A percentile compares a stretch with the other conserved stretches of the same genome.
Conservation (phyloP, 2,888 invertebrate species). For the Philaethria dido region DNA sequence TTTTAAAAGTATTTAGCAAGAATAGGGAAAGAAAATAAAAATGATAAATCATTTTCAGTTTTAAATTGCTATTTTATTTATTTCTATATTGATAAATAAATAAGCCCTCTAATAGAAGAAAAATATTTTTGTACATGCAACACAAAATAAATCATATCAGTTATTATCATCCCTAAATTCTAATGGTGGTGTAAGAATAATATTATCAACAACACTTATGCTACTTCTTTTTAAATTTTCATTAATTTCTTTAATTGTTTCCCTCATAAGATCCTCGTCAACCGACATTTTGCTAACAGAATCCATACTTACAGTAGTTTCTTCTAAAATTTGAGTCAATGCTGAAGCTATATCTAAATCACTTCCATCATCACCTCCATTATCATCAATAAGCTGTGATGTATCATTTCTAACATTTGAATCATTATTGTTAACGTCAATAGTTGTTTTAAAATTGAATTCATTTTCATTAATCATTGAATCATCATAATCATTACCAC, state of each 20-base stretch:
- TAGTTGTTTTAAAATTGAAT: not conserved
- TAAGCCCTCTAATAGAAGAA: not conserved
- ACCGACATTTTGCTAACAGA: slow-evolving; percentile 52
- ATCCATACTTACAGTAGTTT: slow-evolving; percentile 48
- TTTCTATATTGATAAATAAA: too few species aligned
- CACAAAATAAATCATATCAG: not conserved
- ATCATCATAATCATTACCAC: slow-evolving; percentile 2
- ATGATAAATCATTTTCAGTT: too few species aligned
- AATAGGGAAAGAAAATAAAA: too few species aligned
- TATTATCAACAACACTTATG: slow-evolving; percentile 48
- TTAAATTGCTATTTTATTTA: not conserved
- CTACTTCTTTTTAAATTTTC: slow-evolving; percentile 51
- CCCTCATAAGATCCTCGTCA: slow-evolving; percentile 62
- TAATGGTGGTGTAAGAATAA: slow-evolving; percentile 66
- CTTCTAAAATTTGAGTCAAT: slow-evolving; percentile 67
- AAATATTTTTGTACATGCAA: not conserved
- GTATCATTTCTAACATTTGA: slow-evolving; percentile 9
- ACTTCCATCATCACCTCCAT: slow-evolving; percentile 30
- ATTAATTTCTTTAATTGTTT: slow-evolving; percentile 67
- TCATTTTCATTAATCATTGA: not conserved
- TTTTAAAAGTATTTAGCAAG: too few species aligned
- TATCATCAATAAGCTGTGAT: not conserved
- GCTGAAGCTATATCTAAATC: slow-evolving; percentile 63
- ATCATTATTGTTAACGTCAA: slow-evolving; percentile 1
- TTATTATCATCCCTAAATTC: slow-evolving; percentile 57